These are phyloP conservation scores for Gasterosteus aculeatus DNA, from an alignment of 2,113 vertebrate species.

Conservation along the genomic window DNA sequence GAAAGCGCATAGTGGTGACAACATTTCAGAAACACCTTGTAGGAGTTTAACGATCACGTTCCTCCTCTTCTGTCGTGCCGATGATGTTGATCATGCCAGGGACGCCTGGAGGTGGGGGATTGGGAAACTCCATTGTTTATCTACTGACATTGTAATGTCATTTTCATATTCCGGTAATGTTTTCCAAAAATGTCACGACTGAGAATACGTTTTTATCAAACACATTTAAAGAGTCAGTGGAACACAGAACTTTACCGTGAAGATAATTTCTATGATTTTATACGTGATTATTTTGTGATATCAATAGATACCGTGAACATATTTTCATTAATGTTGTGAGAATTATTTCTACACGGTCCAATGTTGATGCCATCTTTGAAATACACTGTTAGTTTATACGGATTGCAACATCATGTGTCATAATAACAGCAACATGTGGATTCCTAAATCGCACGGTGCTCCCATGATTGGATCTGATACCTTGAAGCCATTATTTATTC, in stretches of 20 bases:
- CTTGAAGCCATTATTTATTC: conserved; percentile 7
- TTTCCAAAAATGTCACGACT: conserved; percentile 5
- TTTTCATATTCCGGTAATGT: background rate
- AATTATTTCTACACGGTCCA: conserved; percentile 6
- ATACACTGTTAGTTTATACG: conserved; percentile 1
- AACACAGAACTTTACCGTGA: background rate
- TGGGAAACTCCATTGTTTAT: conserved; percentile 31
- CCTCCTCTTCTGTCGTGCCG: conserved; percentile 7
- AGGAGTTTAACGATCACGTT: conserved; percentile 35
- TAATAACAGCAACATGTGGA: conserved; percentile 25
- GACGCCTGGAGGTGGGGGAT: conserved; percentile 23
- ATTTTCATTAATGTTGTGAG: conserved; percentile 3
- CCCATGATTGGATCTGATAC: conserved; percentile 17
- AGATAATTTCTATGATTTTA: background rate
- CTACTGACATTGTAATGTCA: background rate
- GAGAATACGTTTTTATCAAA: conserved; percentile 2
- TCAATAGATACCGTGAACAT: background rate
- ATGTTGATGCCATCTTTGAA: conserved; percentile 10
- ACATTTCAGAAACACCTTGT: conserved; percentile 27
- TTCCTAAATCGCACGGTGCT: conserved; percentile 45
- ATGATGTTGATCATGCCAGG: conserved; percentile 29
- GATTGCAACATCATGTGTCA: conserved; percentile 10
- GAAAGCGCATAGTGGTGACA: conserved; percentile 9
- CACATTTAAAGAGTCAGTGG: conserved; percentile 7
- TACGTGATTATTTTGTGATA: conserved; percentile 13